A percentile compares a stretch with the other conserved stretches of the same genome.
Evolutionary conservation across 2,888 invertebrate genomes (phyloP).

Genomic region (Scaptomyza flava): DNA sequence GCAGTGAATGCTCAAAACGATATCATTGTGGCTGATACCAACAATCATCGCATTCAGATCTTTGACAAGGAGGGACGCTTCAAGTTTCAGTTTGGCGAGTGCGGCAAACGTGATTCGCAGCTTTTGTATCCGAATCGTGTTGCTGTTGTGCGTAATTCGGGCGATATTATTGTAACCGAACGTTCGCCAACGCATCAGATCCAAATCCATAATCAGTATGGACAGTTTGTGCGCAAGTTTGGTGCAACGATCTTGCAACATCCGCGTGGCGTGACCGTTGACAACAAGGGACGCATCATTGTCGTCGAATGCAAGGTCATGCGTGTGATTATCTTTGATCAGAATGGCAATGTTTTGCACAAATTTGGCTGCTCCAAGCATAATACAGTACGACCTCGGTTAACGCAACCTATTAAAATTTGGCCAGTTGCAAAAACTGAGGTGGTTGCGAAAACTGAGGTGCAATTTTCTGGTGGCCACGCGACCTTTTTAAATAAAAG

Average conservation of each 20-base stretch:
- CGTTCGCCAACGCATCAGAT: constrained; percentile 99
- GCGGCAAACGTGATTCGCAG: constrained; percentile 98
- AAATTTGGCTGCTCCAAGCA: constrained; percentile 99
- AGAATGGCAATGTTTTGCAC: constrained; percentile 97
- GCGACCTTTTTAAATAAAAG: too few species aligned
- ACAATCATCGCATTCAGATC: constrained; percentile 99
- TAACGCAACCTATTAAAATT: too few species aligned
- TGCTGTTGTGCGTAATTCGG: constrained; percentile 98
- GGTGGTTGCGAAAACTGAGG: too few species aligned
- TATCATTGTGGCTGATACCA: constrained; percentile 98
- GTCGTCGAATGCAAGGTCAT: constrained; percentile 99
- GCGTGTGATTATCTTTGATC: constrained; percentile 99
- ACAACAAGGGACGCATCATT: constrained; percentile 98
- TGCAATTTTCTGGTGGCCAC: too few species aligned
- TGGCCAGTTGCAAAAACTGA: too few species aligned
- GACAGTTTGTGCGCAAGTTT: constrained; percentile 99
- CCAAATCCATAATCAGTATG: constrained; percentile 99
- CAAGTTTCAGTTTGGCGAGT: constrained; percentile 99
- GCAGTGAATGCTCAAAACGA: constrained; percentile 99
- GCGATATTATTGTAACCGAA: constrained; percentile 99
- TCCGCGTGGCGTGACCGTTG: constrained; percentile 99
- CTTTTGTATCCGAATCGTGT: constrained; percentile 99
- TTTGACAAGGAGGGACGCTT: constrained; percentile 99
- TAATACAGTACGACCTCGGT: too few species aligned
- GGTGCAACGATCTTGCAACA: constrained; percentile 99